Evolutionary conservation across 2,113 vertebrate genomes (phyloP).

Genomic region (Nothobranchius furzeri): DNA sequence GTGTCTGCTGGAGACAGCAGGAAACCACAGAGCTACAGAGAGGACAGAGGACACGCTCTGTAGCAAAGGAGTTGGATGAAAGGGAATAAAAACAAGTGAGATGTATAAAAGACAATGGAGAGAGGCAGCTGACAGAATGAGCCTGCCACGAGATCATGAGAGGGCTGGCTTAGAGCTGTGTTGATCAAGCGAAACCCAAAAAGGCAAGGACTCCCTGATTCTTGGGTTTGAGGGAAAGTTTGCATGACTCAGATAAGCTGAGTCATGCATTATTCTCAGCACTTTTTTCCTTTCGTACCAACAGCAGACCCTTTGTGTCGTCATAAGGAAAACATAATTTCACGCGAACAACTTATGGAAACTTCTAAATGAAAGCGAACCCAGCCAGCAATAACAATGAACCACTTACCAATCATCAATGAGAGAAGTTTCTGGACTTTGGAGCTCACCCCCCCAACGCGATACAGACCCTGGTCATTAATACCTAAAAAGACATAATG

Average conservation of each 20-base stretch:
- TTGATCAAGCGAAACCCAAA: constrained; percentile 52
- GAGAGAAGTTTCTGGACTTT: constrained; percentile 97
- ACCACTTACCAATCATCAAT: constrained; percentile 91
- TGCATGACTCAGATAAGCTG: constrained; percentile 8
- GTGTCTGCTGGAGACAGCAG: constrained; percentile 60
- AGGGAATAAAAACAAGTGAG: constrained; percentile 38
- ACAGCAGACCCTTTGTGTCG: constrained; percentile 23
- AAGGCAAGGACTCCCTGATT: constrained; percentile 70
- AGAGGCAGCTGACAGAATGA: constrained; percentile 27
- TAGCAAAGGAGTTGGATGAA: constrained; percentile 47
- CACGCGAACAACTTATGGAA: too few species aligned
- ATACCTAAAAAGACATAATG: constrained; percentile 82
- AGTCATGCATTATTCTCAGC: constrained; percentile 32
- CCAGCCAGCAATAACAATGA: neutral
- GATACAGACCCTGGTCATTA: constrained; percentile 97
- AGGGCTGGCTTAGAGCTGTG: constrained; percentile 37
- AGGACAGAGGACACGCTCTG: constrained; percentile 51
- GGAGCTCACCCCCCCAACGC: constrained; percentile 97
- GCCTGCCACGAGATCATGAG: constrained; percentile 8
- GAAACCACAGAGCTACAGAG: constrained; percentile 56
- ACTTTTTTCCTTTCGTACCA: constrained; percentile 23
- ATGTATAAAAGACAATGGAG: constrained; percentile 34
- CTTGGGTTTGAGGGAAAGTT: constrained; percentile 68
- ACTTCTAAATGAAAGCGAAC: neutral
- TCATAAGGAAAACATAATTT: neutral